These are phyloP conservation scores for Aphelinus atriplicis DNA, from an alignment of 1,140 invertebrate species.

Conservation along the genomic window DNA sequence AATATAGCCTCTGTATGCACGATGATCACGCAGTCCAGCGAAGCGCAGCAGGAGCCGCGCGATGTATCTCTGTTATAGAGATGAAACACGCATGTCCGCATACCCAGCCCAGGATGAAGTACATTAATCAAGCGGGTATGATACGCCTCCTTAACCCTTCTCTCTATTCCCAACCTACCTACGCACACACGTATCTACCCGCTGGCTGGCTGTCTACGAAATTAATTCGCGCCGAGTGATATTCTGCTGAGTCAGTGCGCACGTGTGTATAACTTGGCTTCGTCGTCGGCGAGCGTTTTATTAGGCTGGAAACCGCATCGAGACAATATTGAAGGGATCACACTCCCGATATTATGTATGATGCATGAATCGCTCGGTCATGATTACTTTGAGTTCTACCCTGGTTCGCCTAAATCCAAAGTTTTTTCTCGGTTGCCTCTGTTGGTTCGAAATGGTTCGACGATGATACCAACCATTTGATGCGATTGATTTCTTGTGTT, in stretches of 20 bases:
- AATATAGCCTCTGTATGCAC: too few relatives aligned
- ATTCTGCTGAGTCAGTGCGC: conserved; percentile 27
- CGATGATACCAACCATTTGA: neutral
- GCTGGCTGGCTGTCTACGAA: neutral
- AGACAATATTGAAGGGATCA: conserved; percentile 40
- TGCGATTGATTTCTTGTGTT: conserved; percentile 25
- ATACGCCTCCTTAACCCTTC: conserved; percentile 51
- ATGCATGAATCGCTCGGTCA: conserved; percentile 34
- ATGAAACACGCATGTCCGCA: conserved; percentile 21
- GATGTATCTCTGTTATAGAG: neutral
- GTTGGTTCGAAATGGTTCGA: conserved; percentile 13
- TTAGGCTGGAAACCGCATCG: conserved; percentile 32
- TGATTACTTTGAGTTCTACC: conserved; percentile 22
- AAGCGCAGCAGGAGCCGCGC: too few relatives aligned
- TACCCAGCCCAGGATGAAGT: conserved; percentile 38
- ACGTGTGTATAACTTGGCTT: conserved; percentile 18
- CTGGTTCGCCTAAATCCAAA: neutral
- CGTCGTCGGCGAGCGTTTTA: conserved; percentile 26
- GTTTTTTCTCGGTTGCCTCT: neutral
- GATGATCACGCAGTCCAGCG: too few relatives aligned
- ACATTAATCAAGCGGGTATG: conserved; percentile 51
- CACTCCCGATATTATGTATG: neutral
- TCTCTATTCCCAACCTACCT: neutral
- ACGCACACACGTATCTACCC: neutral
- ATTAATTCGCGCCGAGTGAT: conserved; percentile 22